Evolutionary conservation across 2,888 invertebrate genomes (phyloP), one percentile per base, ranked within the genome.

Genomic region (Craniophora ligustri): DNA sequence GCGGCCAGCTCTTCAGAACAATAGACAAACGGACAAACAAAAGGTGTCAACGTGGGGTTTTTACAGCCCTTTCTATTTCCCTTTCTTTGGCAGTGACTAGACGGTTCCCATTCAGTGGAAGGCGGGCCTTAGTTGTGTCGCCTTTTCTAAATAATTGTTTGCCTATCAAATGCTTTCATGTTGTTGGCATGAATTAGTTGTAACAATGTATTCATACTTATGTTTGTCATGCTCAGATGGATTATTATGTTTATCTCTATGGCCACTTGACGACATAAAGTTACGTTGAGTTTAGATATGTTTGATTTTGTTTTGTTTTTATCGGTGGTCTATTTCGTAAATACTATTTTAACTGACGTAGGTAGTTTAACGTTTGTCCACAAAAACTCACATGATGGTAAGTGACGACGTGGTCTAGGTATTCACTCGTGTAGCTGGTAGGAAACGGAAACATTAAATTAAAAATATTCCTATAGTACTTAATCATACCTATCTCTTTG

Each of bases 81-180:
- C 41, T 64, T 67, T 66, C 67, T 66, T 67, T 58, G 23, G 30
- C 26, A 42, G 58, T 72, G 72, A 72, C 71, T 67, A 58, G 71
- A 55, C 74, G 34, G 48, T 57, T 54, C 49, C 44, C 50, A 60
- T 53, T 59, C 31, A 40, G 41, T 42, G 28, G 40, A 11, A 41
- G 42, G 21, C 21, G 15, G 31, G 28, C 13, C 32, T 11, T 26
- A 5, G 46, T 59, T 41, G 47, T 46, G 67, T 67, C 47, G 54
- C 54, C 64, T 55, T 67, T 67, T 67, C 54, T 67, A 63, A 70
- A 72, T 70, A 70, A 72, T 70, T 69, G 67, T 68, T 68, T 53
- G 48, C 56, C 51, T 49, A 58, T 59, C 55, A 39, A 59, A 67
- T 46, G 62, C 61, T 53, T 66, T 59, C 48, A 39, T 67, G 55